These are phyloP conservation scores for Saccopteryx bilineata DNA, from an alignment of 2,113 vertebrate genomes.

Conservation along the genomic window DNA sequence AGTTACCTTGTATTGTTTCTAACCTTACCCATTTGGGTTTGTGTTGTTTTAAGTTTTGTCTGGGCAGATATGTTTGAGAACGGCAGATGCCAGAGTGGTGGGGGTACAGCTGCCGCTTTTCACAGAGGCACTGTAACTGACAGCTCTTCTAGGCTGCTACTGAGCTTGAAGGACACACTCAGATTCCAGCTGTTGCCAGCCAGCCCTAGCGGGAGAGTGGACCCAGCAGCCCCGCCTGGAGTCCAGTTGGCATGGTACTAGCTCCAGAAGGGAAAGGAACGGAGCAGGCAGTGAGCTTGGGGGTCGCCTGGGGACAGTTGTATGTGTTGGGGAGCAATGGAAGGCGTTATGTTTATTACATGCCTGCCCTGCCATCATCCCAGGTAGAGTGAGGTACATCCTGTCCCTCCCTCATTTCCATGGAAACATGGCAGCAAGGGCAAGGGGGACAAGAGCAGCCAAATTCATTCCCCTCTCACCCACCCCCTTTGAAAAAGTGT, in stretches of 20 bases:
- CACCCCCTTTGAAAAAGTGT: background rate
- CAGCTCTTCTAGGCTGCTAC: background rate
- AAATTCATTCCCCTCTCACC: conserved; percentile 62
- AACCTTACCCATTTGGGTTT: conserved; percentile 49
- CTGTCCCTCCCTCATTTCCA: conserved; percentile 79
- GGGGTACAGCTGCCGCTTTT: background rate
- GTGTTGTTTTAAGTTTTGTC: conserved; percentile 40
- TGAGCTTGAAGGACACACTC: background rate
- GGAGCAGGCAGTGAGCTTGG: conserved; percentile 14
- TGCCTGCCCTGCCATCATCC: conserved; percentile 63
- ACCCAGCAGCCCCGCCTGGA: conserved; percentile 60
- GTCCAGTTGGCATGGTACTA: conserved; percentile 22
- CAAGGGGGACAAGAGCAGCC: conserved; percentile 53
- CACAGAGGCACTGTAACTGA: background rate
- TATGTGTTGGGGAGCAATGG: conserved; percentile 27
- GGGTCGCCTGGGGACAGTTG: conserved; percentile 69
- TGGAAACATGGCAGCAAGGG: conserved; percentile 77
- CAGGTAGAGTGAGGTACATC: conserved; percentile 76
- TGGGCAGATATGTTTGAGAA: conserved; percentile 50
- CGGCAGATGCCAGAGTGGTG: background rate
- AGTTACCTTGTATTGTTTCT: conserved; percentile 63
- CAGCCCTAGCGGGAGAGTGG: conserved; percentile 30
- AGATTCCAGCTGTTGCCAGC: conserved; percentile 16
- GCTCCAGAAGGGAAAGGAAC: conserved; percentile 50
- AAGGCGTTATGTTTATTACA: conserved; percentile 67